These are phyloP conservation scores for Zoanthus solanderi DNA, from an alignment of 92 coral and sea anemone species.

Conservation along the genomic window DNA sequence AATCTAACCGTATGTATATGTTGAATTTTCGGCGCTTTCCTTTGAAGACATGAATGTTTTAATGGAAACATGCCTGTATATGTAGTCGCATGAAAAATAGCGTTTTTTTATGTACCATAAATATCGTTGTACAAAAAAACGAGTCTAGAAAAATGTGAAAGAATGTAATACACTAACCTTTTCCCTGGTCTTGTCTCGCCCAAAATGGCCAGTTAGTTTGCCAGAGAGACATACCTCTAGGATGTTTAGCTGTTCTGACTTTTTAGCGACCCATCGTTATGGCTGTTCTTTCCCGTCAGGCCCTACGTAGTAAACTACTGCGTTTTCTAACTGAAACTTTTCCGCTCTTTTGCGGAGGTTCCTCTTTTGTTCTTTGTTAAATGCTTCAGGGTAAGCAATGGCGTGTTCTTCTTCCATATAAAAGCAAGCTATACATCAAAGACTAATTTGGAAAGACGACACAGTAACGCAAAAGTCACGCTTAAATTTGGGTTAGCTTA, in stretches of 20 bases:
- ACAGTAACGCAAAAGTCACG: constrained; percentile 14
- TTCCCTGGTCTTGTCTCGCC: too few species aligned
- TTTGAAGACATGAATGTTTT: too few species aligned
- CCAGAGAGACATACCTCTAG: not conserved
- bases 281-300: not conserved
- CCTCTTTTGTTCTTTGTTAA: constrained; percentile 8
- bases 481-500: not conserved
- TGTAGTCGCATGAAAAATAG: too few species aligned
- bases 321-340: constrained; percentile 2
- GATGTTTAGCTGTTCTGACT: not conserved
- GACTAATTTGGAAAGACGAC: not conserved
- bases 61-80: too few species aligned
- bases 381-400: not conserved
- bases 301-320: constrained; percentile 15
- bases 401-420: not conserved
- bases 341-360: constrained; percentile 14
- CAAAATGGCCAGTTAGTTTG: too few species aligned
- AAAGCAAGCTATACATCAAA: not conserved
- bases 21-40: not conserved
- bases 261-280: constrained; percentile 6
- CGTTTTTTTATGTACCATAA: too few species aligned
- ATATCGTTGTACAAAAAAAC: too few species aligned
- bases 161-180: too few species aligned
- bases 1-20: too few species aligned
- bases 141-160: too few species aligned